Conservation (phyloP, 1,140 invertebrate species). For the Pachypsylla venusta region DNA sequence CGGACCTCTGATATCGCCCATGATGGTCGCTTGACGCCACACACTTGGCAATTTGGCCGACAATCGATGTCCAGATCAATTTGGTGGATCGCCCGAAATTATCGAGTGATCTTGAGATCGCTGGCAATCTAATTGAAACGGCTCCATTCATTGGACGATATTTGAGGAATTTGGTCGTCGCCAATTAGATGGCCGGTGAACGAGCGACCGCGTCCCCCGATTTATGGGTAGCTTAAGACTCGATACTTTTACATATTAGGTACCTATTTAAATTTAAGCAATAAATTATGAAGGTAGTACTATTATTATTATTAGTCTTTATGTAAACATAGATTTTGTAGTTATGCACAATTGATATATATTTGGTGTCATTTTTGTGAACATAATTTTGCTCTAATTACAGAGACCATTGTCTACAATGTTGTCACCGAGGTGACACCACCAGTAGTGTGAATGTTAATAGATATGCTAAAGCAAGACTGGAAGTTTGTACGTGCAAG, state of each 20-base stretch:
- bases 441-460: constrained; percentile 43
- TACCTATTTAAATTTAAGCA: neutral
- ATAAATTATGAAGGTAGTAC: neutral
- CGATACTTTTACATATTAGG: neutral
- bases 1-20: too few species aligned
- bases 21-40: too few species aligned
- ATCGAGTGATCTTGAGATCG: too few species aligned
- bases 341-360: neutral
- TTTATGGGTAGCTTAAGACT: neutral
- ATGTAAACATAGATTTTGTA: neutral
- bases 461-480: constrained; percentile 65
- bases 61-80: too few species aligned
- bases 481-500: constrained; percentile 90
- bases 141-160: too few species aligned
- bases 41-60: too few species aligned
- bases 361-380: constrained; percentile 15
- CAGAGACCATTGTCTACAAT: constrained; percentile 57
- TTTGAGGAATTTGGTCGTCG: too few species aligned
- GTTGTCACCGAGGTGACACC: constrained; percentile 42
- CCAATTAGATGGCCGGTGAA: too few species aligned
- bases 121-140: too few species aligned
- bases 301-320: neutral
- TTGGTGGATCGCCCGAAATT: too few species aligned
- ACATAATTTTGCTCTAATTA: too few species aligned
- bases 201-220: too few species aligned